Evolutionary conservation across 2,797 vertebrate genomes (phyloP).

Genomic region (Xenops minutus): DNA sequence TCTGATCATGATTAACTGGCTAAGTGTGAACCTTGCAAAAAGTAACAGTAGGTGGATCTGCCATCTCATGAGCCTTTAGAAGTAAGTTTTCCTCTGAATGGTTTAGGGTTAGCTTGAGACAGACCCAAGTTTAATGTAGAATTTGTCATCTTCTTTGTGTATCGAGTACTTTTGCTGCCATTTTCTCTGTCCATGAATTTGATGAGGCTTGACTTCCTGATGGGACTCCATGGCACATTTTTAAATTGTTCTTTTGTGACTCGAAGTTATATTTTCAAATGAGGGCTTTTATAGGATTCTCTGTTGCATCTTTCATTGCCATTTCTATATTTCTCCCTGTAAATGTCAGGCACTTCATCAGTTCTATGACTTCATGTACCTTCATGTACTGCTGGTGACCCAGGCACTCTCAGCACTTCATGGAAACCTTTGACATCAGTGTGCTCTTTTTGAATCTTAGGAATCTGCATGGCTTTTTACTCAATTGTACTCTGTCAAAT

Average conservation of each 20-base stretch:
- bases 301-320: background rate
- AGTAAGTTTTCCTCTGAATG: background rate
- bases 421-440: background rate
- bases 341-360: constrained; percentile 1
- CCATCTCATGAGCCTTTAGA: background rate
- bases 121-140: background rate
- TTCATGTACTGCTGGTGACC: background rate
- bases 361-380: background rate
- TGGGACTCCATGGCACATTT: background rate
- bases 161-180: background rate
- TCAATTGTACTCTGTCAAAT: background rate
- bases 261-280: fast-evolving
- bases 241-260: background rate
- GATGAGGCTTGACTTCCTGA: background rate
- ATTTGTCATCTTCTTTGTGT: fast-evolving
- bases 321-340: background rate
- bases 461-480: background rate
- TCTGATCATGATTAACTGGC: background rate
- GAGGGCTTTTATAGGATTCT: background rate
- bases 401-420: background rate
- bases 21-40: background rate
- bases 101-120: background rate
- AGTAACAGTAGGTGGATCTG: background rate
- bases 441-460: background rate
- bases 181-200: background rate